Percentiles rank a stretch among this genome's conserved stretches.
phyloP scores from a whole-genome alignment of 2,113 vertebrate species.

The Cepphus grylle region DNA sequence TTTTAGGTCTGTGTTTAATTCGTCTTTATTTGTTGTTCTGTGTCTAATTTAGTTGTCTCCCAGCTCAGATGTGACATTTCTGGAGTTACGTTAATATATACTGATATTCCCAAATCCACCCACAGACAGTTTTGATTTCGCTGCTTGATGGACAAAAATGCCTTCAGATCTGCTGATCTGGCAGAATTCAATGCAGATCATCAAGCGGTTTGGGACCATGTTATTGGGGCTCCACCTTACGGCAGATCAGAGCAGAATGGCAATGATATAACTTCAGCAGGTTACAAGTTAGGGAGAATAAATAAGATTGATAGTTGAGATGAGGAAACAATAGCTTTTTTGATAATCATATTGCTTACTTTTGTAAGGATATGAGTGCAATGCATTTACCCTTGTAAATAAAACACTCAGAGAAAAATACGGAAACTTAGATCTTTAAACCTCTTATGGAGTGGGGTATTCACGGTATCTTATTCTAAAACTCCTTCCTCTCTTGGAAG shows the following conservation, averaged over 20 bases:
- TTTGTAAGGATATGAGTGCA: neutral
- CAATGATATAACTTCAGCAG: neutral
- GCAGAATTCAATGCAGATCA: neutral
- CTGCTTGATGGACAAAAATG: neutral
- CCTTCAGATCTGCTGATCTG: neutral
- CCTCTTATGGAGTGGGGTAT: neutral
- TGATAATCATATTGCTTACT: neutral
- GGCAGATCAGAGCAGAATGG: neutral
- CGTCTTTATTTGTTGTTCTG: neutral
- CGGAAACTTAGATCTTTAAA: neutral
- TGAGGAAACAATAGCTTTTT: neutral
- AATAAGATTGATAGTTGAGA: neutral
- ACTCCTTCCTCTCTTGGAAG: neutral
- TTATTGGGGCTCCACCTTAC: neutral
- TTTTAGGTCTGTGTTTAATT: neutral
- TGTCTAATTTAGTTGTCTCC: neutral
- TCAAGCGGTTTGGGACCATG: neutral
- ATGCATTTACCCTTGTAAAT: neutral
- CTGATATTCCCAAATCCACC: slow-evolving; percentile 3
- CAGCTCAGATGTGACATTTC: slow-evolving; percentile 1
- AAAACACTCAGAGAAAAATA: neutral
- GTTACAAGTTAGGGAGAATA: neutral
- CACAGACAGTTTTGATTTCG: neutral
- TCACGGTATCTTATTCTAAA: neutral
- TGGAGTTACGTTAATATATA: neutral